Evolutionary conservation across 2,888 invertebrate species (phyloP).

Genomic region (Hofmannophila pseudospretella): DNA sequence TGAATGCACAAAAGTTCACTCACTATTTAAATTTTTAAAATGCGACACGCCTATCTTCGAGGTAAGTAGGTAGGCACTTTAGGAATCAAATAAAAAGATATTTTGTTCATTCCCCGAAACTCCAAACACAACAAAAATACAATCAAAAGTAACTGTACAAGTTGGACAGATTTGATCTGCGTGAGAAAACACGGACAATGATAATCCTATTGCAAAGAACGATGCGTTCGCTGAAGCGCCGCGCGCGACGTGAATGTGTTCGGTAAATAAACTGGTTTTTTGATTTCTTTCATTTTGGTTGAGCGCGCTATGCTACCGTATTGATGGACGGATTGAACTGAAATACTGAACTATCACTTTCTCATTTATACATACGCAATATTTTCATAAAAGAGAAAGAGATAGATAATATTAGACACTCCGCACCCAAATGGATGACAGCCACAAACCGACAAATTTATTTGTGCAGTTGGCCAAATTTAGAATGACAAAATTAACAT

Average conservation of each 20-base stretch:
- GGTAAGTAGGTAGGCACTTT: conserved; percentile 3
- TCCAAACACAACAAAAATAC: not conserved
- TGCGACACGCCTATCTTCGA: conserved; percentile 50
- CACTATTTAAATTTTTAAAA: conserved; percentile 52
- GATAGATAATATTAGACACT: not conserved
- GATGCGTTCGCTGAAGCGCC: conserved; percentile 22
- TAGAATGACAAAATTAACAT: not conserved
- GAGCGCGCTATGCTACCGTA: conserved; percentile 11
- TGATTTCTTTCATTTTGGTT: conserved; percentile 37
- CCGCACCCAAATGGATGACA: not conserved
- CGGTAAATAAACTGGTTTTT: conserved; percentile 75
- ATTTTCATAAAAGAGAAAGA: not conserved
- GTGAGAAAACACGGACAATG: conserved; percentile 34
- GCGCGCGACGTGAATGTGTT: conserved; percentile 38
- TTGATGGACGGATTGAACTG: not conserved
- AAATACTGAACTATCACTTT: not conserved
- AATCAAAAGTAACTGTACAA: conserved; percentile 18
- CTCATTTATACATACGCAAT: not conserved
- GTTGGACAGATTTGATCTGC: conserved; percentile 23
- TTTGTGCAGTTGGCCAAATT: not conserved
- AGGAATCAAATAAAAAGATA: not conserved
- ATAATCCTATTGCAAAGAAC: conserved; percentile 21
- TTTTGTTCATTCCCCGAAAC: conserved; percentile 3
- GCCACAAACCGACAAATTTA: not conserved
- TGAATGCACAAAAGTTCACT: conserved; percentile 55